Conservation (phyloP, 2,888 invertebrate genomes). For the Hyposoter dolosus region DNA sequence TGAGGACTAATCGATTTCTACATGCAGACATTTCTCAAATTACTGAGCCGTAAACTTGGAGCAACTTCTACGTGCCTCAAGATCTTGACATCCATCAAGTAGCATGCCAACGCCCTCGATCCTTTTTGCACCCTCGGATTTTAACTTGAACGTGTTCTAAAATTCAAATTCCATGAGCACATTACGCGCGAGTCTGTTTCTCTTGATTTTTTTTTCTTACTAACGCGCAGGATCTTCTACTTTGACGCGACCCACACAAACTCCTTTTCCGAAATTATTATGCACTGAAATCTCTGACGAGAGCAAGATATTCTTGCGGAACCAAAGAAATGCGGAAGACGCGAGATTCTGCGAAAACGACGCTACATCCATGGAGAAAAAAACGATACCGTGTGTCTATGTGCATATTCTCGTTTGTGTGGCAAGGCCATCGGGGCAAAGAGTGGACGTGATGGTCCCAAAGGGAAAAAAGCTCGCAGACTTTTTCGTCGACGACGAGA, state of each 20-base stretch:
- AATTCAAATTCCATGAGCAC: constrained; percentile 76
- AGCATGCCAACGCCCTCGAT: constrained; percentile 5
- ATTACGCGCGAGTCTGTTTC: constrained; percentile 34
- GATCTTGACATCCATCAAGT: not conserved
- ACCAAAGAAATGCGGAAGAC: constrained; percentile 55
- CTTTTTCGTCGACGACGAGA: constrained; percentile 43
- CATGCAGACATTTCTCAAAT: not conserved
- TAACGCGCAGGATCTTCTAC: not conserved
- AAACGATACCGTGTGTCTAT: not conserved
- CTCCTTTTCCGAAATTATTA: constrained; percentile 23
- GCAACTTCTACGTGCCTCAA: not conserved
- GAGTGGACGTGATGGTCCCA: constrained; percentile 21
- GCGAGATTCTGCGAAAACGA: constrained; percentile 42
- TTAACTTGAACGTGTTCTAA: constrained; percentile 70
- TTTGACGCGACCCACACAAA: constrained; percentile 5
- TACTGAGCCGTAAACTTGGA: not conserved
- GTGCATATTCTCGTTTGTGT: constrained; percentile 20
- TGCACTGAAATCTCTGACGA: constrained; percentile 22
- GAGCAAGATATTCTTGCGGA: constrained; percentile 19
- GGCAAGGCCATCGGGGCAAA: constrained; percentile 1
- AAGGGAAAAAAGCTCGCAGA: constrained; percentile 28
- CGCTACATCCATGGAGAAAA: not conserved
- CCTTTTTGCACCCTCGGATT: constrained; percentile 57
- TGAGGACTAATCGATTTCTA: not conserved
- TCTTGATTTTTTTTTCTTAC: constrained; percentile 23